phyloP scores from a whole-genome alignment of 2,797 vertebrate genomes.

The Amblyopsis hoosieri region DNA sequence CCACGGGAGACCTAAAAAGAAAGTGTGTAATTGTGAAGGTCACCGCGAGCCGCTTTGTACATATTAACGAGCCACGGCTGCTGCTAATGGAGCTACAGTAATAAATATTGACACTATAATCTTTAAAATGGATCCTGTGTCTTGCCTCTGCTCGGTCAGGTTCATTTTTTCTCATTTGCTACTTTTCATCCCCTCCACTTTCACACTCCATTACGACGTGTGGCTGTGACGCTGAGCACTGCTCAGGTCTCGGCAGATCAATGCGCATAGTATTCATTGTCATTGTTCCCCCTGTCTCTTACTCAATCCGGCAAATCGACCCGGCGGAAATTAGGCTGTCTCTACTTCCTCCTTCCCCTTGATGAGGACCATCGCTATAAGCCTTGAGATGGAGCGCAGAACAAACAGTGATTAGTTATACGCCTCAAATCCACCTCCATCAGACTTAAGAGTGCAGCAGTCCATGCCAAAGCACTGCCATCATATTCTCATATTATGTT shows the following conservation, averaged over 20 bases:
- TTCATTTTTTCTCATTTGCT: conserved; percentile 62
- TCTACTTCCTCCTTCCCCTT: neutral
- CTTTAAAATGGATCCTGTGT: conserved; percentile 42
- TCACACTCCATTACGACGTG: conserved; percentile 48
- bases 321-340: neutral
- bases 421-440: no score
- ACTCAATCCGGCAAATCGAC: conserved; percentile 18
- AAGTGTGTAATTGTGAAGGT: conserved; percentile 52
- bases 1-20: conserved; percentile 11
- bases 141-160: conserved; percentile 40
- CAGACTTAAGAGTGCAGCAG: neutral
- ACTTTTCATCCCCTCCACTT: conserved; percentile 52
- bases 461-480: no score
- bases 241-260: conserved; percentile 39
- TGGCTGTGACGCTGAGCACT: conserved; percentile 7
- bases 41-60: conserved; percentile 26
- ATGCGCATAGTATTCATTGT: conserved; percentile 32
- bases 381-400: neutral
- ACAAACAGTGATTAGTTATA: neutral
- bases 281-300: conserved; percentile 23
- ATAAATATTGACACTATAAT: conserved; percentile 68
- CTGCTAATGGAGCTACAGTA: conserved; percentile 61
- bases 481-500: neutral
- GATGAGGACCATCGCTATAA: neutral
- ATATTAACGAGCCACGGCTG: conserved; percentile 59